A percentile compares a stretch with the other conserved stretches of the same genome.
Evolutionary conservation across 2,888 invertebrate species (phyloP).

Genomic region (Dromius quadrimaculatus): DNA sequence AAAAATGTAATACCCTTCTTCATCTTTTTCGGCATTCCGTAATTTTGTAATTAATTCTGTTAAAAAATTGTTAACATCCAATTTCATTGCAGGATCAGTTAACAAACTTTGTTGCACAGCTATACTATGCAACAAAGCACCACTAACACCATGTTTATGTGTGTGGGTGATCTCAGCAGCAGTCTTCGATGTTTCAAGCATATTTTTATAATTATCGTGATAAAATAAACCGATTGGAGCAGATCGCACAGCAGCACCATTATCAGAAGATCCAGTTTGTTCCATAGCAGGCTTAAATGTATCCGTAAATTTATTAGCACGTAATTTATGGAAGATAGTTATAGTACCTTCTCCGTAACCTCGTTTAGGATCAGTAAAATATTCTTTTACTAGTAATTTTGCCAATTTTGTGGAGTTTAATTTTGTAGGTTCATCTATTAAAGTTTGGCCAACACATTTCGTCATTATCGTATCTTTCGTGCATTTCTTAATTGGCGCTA

Average conservation of each 20-base stretch:
- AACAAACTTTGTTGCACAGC: slow-evolving; percentile 72
- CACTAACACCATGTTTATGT: slow-evolving; percentile 69
- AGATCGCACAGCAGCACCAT: slow-evolving; percentile 82
- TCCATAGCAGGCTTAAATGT: slow-evolving; percentile 73
- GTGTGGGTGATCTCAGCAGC: slow-evolving; percentile 75
- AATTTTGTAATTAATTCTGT: slow-evolving; percentile 70
- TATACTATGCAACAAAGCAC: slow-evolving; percentile 71
- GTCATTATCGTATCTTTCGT: slow-evolving; percentile 83
- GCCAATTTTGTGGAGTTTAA: slow-evolving; percentile 72
- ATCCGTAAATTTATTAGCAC: slow-evolving; percentile 70
- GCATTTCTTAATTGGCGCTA: slow-evolving; percentile 71
- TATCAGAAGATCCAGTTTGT: slow-evolving; percentile 80
- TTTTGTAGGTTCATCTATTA: slow-evolving; percentile 69
- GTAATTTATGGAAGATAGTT: slow-evolving; percentile 70
- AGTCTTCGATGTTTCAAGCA: slow-evolving; percentile 68
- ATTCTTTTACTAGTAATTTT: slow-evolving; percentile 74
- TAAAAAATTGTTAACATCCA: slow-evolving; percentile 69
- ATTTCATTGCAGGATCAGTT: slow-evolving; percentile 64
- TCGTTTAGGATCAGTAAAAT: slow-evolving; percentile 71
- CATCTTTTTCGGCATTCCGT: slow-evolving; percentile 66
- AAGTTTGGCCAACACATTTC: slow-evolving; percentile 72
- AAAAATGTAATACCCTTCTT: slow-evolving; percentile 63
- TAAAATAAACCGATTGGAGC: slow-evolving; percentile 76
- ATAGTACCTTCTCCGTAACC: slow-evolving; percentile 76
- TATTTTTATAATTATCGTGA: slow-evolving; percentile 66